These are phyloP conservation scores for Antheraea yamamai DNA, from an alignment of 2,888 invertebrate species.

Conservation along the genomic window DNA sequence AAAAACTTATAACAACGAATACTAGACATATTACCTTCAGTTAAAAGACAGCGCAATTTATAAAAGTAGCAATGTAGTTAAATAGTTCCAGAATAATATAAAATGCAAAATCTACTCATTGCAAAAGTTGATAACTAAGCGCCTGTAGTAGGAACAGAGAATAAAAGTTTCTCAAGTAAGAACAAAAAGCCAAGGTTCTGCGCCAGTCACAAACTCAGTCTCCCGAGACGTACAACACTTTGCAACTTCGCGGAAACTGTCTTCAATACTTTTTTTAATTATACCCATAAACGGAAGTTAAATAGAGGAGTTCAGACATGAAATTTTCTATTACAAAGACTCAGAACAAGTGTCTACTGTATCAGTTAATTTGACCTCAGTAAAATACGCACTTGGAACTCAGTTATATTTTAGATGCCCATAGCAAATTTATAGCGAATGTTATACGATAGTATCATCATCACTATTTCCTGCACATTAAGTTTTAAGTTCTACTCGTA, in stretches of 20 bases:
- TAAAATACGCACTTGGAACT: no score
- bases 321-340: background rate
- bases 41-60: background rate
- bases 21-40: background rate
- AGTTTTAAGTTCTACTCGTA: no score
- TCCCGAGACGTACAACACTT: constrained; percentile 8
- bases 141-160: constrained; percentile 3
- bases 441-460: background rate
- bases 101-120: constrained; percentile 11
- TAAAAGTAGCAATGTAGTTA: background rate
- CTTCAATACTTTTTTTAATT: constrained; percentile 11
- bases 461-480: no score
- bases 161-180: constrained; percentile 9
- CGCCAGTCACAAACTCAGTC: constrained; percentile 6
- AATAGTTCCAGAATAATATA: constrained; percentile 9
- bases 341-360: background rate
- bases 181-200: constrained; percentile 15
- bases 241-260: constrained; percentile 7
- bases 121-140: constrained; percentile 13
- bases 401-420: no score
- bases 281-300: background rate
- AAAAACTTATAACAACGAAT: background rate
- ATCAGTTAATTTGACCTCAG: no score
- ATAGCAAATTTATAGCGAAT: background rate
- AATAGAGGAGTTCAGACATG: background rate